A percentile compares a stretch with the other conserved stretches of the same genome.
phyloP scores from a whole-genome alignment of 2,888 invertebrate genomes.

The Acanthococcus lagerstroemiae region DNA sequence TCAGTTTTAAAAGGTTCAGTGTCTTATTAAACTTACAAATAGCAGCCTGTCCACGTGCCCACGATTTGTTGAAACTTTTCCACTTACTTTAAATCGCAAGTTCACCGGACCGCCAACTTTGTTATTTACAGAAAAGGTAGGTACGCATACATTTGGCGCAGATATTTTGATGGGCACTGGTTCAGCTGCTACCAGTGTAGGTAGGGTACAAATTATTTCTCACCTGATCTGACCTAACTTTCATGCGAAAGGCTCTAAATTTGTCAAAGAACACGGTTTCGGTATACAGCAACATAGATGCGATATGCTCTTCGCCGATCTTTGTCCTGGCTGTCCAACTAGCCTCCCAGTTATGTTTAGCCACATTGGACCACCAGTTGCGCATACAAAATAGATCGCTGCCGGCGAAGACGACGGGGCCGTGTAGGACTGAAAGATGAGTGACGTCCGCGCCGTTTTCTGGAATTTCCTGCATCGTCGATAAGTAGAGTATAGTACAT shows the following conservation, averaged over 20 bases:
- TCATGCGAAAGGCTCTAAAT: constrained; percentile 48
- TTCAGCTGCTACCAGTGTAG: no score
- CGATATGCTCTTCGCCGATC: constrained; percentile 51
- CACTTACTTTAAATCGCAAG: no score
- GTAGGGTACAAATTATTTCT: not conserved
- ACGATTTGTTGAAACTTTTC: no score
- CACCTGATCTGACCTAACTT: constrained; percentile 59
- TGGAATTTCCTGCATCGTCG: constrained; percentile 55
- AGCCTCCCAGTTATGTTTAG: constrained; percentile 54
- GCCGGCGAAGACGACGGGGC: constrained; percentile 49
- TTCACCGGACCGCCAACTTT: no score
- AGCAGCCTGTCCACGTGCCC: no score
- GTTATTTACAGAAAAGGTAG: no score
- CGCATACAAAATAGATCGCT: constrained; percentile 42
- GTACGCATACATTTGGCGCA: no score
- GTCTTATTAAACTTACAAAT: no score
- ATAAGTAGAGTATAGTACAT: not conserved
- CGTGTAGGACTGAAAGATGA: constrained; percentile 68
- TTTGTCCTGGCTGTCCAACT: constrained; percentile 47
- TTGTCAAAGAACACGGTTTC: constrained; percentile 52
- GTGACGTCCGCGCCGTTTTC: constrained; percentile 82
- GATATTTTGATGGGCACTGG: no score
- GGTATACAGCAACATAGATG: constrained; percentile 54
- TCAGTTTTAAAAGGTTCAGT: no score
- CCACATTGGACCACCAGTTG: constrained; percentile 41